Evolutionary conservation across 2,113 vertebrate species (phyloP).

Genomic region (Dicrurus megarhynchus): DNA sequence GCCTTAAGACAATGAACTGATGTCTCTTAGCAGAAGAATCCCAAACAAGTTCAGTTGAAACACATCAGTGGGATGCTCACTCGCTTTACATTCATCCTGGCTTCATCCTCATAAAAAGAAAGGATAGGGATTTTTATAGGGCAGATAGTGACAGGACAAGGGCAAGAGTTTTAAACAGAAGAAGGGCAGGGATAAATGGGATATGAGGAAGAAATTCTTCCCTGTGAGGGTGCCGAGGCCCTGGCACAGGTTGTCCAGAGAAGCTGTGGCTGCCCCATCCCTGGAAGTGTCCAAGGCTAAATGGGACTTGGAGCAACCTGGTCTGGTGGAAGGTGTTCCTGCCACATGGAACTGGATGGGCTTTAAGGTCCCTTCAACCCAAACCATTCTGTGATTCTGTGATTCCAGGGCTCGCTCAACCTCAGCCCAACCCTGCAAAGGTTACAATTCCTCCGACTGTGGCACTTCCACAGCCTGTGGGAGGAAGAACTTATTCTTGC

Average conservation of each 20-base stretch:
- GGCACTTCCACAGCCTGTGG: not conserved
- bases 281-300: not conserved
- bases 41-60: not conserved
- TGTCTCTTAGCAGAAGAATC: not conserved
- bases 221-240: fast-evolving
- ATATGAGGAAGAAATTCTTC: fast-evolving
- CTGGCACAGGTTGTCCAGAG: not conserved
- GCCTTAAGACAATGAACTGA: not conserved
- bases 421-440: not conserved
- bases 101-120: not conserved
- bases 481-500: not conserved
- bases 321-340: not conserved
- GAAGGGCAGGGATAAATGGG: not conserved
- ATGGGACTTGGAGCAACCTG: fast-evolving
- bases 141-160: not conserved
- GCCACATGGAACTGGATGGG: fast-evolving
- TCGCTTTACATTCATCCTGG: not conserved
- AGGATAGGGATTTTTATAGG: not conserved
- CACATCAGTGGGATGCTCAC: not conserved
- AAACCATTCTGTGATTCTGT: not conserved
- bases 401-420: not conserved
- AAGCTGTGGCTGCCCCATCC: not conserved
- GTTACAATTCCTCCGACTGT: not conserved
- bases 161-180: not conserved
- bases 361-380: not conserved